Evolutionary conservation across 92 coral and sea anemone species (phyloP), one percentile per base, ranked within the genome.

Genomic region (Diadumene lineata): DNA sequence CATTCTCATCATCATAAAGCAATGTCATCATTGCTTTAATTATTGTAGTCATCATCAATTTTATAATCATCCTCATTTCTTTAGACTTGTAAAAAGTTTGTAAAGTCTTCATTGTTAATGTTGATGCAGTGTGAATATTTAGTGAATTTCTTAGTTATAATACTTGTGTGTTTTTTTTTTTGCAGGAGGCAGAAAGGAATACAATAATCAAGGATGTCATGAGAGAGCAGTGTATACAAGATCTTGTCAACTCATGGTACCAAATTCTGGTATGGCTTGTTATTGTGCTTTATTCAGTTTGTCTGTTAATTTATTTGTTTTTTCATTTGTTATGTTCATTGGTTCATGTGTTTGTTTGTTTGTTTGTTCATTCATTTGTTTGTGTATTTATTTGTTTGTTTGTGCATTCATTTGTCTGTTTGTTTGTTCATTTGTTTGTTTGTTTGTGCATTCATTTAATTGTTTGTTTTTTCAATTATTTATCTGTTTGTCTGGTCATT

Each of bases 201-300:
- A 91, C 97, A 7, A 82, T 80, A 56, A 88, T 94, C 11, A 94
- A 94, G 64, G 98, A 94, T 70, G 78, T 86, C n/a, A 94, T 94
- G 94, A 89, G 98, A 31, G 87, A 91, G 10, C 88, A 77, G 56
- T 94, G 98, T 68, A 83, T 94, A 22, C 72, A 81, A 27, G 85
- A 94, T 33, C 75, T 94, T 70, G 97, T 91, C 1, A 89, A 88
- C 69, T 89, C 94, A 19, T 94, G 97, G 98, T 91, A 70, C 65
- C 78, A 84, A 23, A 93, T 93, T 48, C 72, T 93, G 91, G 98
- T 93, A 57, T 75, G 85, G 66, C 10, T 23, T 19, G 2, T 13
- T 55, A 29, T 60, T 21, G 9, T 21, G 48, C 9, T 23, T 1
- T 70, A 53, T 32, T 8, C n/a, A 18, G 10, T 11, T 16, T 53